Evolutionary conservation across 2,113 vertebrate genomes (phyloP).

Genomic region (Hippocampus zosterae): DNA sequence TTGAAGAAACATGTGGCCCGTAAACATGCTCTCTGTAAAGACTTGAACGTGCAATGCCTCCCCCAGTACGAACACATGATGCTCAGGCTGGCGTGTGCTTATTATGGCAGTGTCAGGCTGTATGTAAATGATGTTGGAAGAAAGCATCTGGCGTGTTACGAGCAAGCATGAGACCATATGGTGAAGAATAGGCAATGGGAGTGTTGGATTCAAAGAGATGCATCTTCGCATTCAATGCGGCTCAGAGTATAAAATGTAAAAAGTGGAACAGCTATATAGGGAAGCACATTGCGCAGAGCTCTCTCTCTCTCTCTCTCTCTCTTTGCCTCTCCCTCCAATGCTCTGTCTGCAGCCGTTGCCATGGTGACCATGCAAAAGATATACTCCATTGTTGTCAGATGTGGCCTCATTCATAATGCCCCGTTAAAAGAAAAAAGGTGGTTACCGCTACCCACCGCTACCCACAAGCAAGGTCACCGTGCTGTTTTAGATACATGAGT

Average conservation of each 20-base stretch:
- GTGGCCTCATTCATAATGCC: constrained; percentile 62
- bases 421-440: constrained; percentile 33
- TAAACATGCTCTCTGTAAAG: constrained; percentile 9
- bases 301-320: constrained; percentile 9
- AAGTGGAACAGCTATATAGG: constrained; percentile 48
- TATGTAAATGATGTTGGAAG: constrained; percentile 39
- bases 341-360: constrained; percentile 68
- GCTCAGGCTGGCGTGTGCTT: constrained; percentile 32
- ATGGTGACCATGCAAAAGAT: constrained; percentile 68
- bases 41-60: constrained; percentile 49
- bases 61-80: constrained; percentile 19
- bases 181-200: background rate
- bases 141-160: constrained; percentile 31
- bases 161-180: background rate
- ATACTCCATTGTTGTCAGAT: constrained; percentile 68
- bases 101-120: constrained; percentile 47
- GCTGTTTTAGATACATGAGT: constrained; percentile 24
- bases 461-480: constrained; percentile 18
- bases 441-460: constrained; percentile 37
- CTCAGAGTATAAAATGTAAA: constrained; percentile 3
- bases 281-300: constrained; percentile 62
- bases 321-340: constrained; percentile 24
- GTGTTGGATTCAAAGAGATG: background rate
- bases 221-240: background rate
- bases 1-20: background rate